These are phyloP conservation scores for Anodontia alba DNA, from an alignment of 2,888 invertebrate genomes.

Conservation along the genomic window DNA sequence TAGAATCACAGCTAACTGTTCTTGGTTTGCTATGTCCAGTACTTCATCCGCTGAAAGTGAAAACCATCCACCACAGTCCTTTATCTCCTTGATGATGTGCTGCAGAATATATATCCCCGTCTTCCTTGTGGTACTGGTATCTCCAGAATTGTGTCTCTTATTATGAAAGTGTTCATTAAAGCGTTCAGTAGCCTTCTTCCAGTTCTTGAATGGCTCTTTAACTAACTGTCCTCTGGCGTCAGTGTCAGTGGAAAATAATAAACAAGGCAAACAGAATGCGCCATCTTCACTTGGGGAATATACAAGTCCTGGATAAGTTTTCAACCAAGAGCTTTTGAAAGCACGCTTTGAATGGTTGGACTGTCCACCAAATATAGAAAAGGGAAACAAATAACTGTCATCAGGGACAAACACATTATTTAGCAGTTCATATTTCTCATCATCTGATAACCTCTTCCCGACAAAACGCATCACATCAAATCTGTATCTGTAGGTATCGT, in stretches of 20 bases:
- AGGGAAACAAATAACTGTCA: background rate
- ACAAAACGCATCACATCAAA: background rate
- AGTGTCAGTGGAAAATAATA: background rate
- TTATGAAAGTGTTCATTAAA: background rate
- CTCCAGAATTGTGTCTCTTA: background rate
- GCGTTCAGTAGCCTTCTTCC: background rate
- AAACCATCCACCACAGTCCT: conserved; percentile 33
- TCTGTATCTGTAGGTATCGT: background rate
- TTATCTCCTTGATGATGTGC: conserved; percentile 21
- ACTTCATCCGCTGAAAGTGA: conserved; percentile 37
- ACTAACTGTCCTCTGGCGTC: background rate
- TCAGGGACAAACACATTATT: background rate
- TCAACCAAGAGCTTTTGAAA: background rate
- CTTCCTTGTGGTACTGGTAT: background rate
- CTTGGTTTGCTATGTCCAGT: conserved; percentile 37
- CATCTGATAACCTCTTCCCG: background rate
- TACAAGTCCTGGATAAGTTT: background rate
- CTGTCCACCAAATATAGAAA: background rate
- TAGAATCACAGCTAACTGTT: conserved; percentile 37
- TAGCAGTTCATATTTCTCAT: background rate
- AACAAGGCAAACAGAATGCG: background rate
- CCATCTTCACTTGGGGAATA: background rate
- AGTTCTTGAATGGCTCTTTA: background rate
- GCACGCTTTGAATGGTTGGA: background rate
- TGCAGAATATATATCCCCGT: background rate